Conservation (phyloP, 2,888 invertebrate species). For the Eristalis tenax region DNA sequence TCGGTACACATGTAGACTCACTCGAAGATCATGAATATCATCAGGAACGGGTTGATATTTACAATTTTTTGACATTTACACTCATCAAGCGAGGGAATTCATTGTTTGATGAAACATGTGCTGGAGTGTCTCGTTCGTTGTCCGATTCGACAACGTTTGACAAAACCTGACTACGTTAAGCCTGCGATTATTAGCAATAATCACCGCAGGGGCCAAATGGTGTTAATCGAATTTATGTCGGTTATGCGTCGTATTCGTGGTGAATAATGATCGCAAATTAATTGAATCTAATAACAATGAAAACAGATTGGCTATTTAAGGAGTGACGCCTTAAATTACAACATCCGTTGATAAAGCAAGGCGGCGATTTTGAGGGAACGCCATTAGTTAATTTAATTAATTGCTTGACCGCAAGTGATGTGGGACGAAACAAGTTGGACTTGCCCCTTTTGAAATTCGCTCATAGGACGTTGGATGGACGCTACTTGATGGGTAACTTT, state of each 20-base stretch:
- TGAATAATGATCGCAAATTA: slow-evolving; percentile 26
- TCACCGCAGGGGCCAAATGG: slow-evolving; percentile 1
- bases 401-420: too few species aligned
- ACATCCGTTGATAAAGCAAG: too few species aligned
- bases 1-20: background rate
- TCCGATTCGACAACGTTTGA: too few species aligned
- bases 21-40: slow-evolving; percentile 35
- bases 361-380: too few species aligned
- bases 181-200: slow-evolving; percentile 24
- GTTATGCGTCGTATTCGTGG: slow-evolving; percentile 15
- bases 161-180: slow-evolving; percentile 12
- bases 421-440: too few species aligned
- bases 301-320: background rate
- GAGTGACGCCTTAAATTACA: too few species aligned
- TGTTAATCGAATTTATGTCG: slow-evolving; percentile 19
- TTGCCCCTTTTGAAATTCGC: too few species aligned
- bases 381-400: too few species aligned
- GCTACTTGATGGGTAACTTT: too few species aligned
- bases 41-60: slow-evolving; percentile 11
- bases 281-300: slow-evolving; percentile 3
- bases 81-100: background rate
- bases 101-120: slow-evolving; percentile 29
- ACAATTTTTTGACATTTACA: slow-evolving; percentile 37
- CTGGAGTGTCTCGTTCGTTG: background rate
- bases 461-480: too few species aligned